Base-by-base conservation (phyloP, 2,113 vertebrate species). In the Aix galericulata region DNA sequence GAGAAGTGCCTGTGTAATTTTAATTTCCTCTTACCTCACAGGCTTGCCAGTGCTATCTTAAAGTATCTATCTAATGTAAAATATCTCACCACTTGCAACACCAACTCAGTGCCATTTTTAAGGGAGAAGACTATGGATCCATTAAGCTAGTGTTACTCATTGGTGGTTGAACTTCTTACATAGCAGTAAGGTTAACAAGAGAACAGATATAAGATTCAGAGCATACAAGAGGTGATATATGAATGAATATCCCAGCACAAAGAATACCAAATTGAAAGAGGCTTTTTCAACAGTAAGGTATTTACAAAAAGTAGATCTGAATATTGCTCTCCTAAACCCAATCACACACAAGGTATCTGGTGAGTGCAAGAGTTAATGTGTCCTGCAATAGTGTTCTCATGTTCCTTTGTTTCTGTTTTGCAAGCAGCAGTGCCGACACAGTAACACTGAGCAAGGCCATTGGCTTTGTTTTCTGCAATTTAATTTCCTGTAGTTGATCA, bases 401-500 rank as follows among this genome's bases (percentile, higher is more conserved):
- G 69, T 29, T 69, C 27, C 27, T 76, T 85, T 88, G 20, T 94
- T 94, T 86, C 63, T 88, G 20, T 94, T 94, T 86, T 67, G 75
- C 23, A 68, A 58, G 38, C 29, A 82, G 17, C 20, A 32, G 12
- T 38, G 20, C 20, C 69, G 76, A 86, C 34, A 72, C 42, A 42
- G 38, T 82, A 56, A 72, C 18, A 52, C 25, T 15, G 31, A 20
- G 11, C 46, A 90, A 68, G 64, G 12, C 36, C 42, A 9, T 13
- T 82, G 15, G 25, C 26, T 93, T 88, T 88, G 64, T 83, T 86
- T 93, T 90, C 64, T 91, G 76, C 68, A 31, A 27, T 86, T 93
- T 94, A 93, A 93, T 91, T 93, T 96, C 83, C 93, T 93, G 89
- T 80, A 34, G 72, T 17, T 88, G 46, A 91, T 88, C 9, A 53